Base-by-base conservation (phyloP, 2,797 vertebrate species). In the Rhodeus uyekii region DNA sequence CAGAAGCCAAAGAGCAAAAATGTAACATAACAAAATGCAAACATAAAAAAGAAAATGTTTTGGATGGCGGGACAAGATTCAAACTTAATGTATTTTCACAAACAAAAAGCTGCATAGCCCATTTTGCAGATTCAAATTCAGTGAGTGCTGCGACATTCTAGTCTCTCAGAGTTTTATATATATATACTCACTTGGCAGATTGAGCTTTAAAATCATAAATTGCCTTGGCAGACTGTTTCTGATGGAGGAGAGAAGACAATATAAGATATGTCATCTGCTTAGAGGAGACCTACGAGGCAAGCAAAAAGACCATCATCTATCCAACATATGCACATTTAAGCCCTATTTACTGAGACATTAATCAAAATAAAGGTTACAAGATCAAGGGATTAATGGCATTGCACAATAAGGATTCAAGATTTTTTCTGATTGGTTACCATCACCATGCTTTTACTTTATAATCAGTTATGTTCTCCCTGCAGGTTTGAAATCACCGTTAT, bases 171-270 rank as follows among this genome's bases (percentile, higher is more conserved):
- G 58, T 55, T 46, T 12, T 44, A 75, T 27, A 68, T 39, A 72
- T 32, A 27, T 85, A 83, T 95, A 98, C 98, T 98, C 96, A 99
- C 98, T 99, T 99, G 90, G 97, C 93, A n/a, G 98, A 96, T 91
- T 99, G 98, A 93, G 98, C 98, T 93, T 98, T 99, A 95, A 99
- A 99, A 93, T 99, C 98, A 90, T 98, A 99, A 88, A 99, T 96
- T 91, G 98, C 98, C 95, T 94, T 96, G 85, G 98, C 98, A 89
- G 96, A 96, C 92, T 98, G 92, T 93, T 96, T 97, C 97, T 97
- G 95, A 94, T 93, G 90, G 84, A 94, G 93, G 88, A 94, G 93
- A 95, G 94, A 94, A 93, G 92, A 95, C 83, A 95, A 93, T 93
- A 93, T 94, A 86, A 95, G 93, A 94, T 93, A 93, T 90, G 93